Evolutionary conservation across 35 echinoderm and acorn worm species (phyloP), one percentile per base, ranked within the genome.

Genomic region (Ophiothrix spiculata): DNA sequence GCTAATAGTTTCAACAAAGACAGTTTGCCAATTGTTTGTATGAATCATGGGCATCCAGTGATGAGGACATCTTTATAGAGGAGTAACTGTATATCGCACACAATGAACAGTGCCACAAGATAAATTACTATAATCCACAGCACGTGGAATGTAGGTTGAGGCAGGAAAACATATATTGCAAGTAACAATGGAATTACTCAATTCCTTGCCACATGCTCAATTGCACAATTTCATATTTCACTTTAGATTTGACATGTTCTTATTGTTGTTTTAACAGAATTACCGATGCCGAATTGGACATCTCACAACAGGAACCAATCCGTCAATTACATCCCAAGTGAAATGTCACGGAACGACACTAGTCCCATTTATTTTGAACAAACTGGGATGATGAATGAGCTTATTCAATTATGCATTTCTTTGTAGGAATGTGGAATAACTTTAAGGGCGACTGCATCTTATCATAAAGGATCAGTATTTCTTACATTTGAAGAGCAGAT

Each of bases 11-110:
- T 38, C 29, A 89, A 89, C 86, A 93, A 90, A 76, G 83, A 90
- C 60, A 86, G 63, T 21, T 93, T 15, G 87, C 81, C 4, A 83
- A 82, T 28, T 93, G 88, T 31, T 82, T 93, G 0, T 84, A 80
- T 32, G 37, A 74, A 32, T 36, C 81, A 14, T 93, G 91, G 91
- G 37, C 31, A 34, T 13, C 77, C 35, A 39, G 39, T 33, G 39
- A 35, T 40, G 56, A 33, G 33, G 45, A 80, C 2, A 40, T 80
- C 33, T 89, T 89, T 21, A 84, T 81, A 74, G 81, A 38, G 38
- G 63, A 87, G 38, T 40, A 45, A 36, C 38, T 82, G 0, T 90
- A 46, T 64, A 17, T 93, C 4, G 75, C 86, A 40, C 91, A 93
- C 80, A 80, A 75, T 25, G 36, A 83, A 29, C 21, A 83, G 15